Conservation (phyloP, 2,113 vertebrate genomes). For the Pachypanchax playfairii region DNA sequence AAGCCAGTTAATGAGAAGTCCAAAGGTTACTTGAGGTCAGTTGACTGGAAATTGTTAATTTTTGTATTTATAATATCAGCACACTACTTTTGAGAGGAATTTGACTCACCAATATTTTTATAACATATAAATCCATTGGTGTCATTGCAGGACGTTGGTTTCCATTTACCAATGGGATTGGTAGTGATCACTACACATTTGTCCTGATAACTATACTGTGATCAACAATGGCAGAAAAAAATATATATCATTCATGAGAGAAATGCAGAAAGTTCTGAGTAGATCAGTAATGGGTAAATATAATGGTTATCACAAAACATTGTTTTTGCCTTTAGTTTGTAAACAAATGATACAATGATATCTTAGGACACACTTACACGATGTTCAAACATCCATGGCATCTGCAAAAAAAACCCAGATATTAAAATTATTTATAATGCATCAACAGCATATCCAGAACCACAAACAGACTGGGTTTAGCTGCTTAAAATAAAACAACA, state of each 20-base stretch:
- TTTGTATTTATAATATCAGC: not conserved
- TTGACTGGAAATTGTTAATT: not conserved
- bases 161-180: slow-evolving; percentile 80
- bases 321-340: not conserved
- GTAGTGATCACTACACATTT: slow-evolving; percentile 81
- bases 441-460: no score
- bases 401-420: no score
- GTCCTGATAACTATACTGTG: no score
- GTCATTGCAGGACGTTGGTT: slow-evolving; percentile 74
- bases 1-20: not conserved
- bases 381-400: no score
- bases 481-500: no score
- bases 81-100: fast-evolving
- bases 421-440: no score
- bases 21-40: not conserved
- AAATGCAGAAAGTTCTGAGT: not conserved
- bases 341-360: no score
- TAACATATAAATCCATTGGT: slow-evolving; percentile 84
- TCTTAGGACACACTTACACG: not conserved
- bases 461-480: no score
- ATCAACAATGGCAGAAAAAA: not conserved
- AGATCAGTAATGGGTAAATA: not conserved
- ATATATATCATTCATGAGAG: not conserved
- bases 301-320: not conserved
- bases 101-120: slow-evolving; percentile 73